Evolutionary conservation across 1,140 invertebrate species (phyloP).

Genomic region (Solen grandis): DNA sequence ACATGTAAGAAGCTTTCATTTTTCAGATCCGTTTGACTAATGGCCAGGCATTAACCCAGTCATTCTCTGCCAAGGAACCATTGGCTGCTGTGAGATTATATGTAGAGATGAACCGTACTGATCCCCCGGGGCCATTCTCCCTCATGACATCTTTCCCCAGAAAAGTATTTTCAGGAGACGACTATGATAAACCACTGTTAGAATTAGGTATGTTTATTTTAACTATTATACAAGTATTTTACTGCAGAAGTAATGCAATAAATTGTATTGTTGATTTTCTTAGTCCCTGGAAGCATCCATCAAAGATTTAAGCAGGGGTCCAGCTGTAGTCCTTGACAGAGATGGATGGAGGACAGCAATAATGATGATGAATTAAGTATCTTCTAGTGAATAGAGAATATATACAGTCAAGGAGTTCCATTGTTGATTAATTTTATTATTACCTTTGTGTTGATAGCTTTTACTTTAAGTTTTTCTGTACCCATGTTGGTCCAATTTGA

Average conservation of each 20-base stretch:
- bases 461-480: too few species aligned
- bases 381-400: too few species aligned
- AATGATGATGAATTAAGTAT: not conserved
- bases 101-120: slow-evolving; percentile 89
- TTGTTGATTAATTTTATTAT: too few species aligned
- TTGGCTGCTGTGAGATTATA: slow-evolving; percentile 93
- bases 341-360: too few species aligned
- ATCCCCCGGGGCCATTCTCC: slow-evolving; percentile 85
- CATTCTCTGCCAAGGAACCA: slow-evolving; percentile 91
- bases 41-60: slow-evolving; percentile 87
- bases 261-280: not conserved
- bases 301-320: not conserved
- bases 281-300: not conserved
- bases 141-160: slow-evolving; percentile 94
- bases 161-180: slow-evolving; percentile 91
- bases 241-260: too few species aligned
- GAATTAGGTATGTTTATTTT: slow-evolving; percentile 86
- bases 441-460: too few species aligned
- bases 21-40: slow-evolving; percentile 85
- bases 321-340: too few species aligned
- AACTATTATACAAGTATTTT: too few species aligned
- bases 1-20: too few species aligned
- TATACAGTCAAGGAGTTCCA: too few species aligned
- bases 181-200: slow-evolving; percentile 92
- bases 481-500: too few species aligned